phyloP scores from a whole-genome alignment of 1,140 invertebrate genomes.

The Drosophila pseudoananassae region DNA sequence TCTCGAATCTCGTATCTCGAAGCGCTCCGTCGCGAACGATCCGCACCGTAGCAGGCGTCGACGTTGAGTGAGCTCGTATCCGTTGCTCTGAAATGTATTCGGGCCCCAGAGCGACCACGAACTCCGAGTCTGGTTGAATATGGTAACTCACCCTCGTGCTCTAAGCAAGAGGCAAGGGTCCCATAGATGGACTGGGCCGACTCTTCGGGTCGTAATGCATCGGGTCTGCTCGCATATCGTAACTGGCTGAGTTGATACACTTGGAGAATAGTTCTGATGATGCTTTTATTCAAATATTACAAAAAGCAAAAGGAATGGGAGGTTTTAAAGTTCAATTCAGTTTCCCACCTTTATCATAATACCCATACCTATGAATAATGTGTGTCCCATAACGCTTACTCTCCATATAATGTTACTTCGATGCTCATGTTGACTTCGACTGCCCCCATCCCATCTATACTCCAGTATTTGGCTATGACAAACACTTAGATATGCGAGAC shows the following conservation, averaged over 20 bases:
- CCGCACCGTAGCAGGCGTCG: constrained; percentile 51
- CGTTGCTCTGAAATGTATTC: not conserved
- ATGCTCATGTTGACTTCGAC: constrained; percentile 6
- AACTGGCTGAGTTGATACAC: not conserved
- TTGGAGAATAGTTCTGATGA: not conserved
- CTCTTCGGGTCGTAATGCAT: not conserved
- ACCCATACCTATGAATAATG: not conserved
- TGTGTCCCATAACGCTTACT: constrained; percentile 6
- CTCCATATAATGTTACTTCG: constrained; percentile 1
- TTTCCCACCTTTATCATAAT: not conserved
- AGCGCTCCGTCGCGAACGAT: constrained; percentile 31
- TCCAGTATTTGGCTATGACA: constrained; percentile 47
- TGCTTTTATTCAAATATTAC: not conserved
- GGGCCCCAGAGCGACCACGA: too few species aligned
- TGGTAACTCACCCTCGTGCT: not conserved
- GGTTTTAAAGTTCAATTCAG: not conserved
- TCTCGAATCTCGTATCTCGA: constrained; percentile 13
- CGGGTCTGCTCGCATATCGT: not conserved
- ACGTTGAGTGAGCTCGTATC: constrained; percentile 32
- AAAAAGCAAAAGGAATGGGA: too few species aligned
- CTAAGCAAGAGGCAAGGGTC: not conserved
- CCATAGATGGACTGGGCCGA: too few species aligned
- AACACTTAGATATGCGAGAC: constrained; percentile 56
- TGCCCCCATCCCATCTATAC: constrained; percentile 12
- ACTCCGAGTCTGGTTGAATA: not conserved